Base-by-base conservation (phyloP, 2,113 vertebrate genomes). In the Solea solea region DNA sequence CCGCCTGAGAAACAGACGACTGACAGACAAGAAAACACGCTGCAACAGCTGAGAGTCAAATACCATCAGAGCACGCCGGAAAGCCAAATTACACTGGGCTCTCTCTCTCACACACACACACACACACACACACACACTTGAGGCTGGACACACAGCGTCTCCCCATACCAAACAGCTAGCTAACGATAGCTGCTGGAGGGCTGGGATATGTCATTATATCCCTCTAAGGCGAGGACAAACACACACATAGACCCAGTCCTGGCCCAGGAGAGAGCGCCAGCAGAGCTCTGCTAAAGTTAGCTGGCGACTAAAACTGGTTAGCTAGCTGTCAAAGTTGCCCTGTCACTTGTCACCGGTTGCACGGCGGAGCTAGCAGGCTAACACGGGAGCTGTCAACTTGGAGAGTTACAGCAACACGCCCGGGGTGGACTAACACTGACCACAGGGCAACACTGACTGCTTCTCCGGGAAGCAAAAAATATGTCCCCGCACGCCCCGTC, bases 291-390 rank as follows among this genome's bases (percentile, higher is more conserved):
- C 75, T 86, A 82, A 83, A 91, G 81, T 88, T 86, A 90, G 85
- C 88, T 69, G 85, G 81, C 79, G 72, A 78, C 79, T 57, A 52
- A 69, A 76, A 81, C 88, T 81, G 87, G 84, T 84, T 90, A 87
- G 86, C 86, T 91, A 83, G 86, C 90, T 92, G 91, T 92, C 91
- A 92, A 92, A 92, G 91, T 92, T 92, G 83, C 85, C 87, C 87
- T 85, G 89, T 88, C 87, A 89, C 88, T 88, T 91, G 87, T 92
- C 91, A 92, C 88, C 82, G 88, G 90, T 82, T 89, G 89, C 84
- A 67, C 82, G 69, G 72, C 52, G 53, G 55, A 66, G 90, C 82
- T 90, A 92, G 78, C 87, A 78, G 73, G 89, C 91, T 92, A 90
- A 82, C 83, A 60, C 72, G 5, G 39, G 83, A 92, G 86, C 87